Conservation (phyloP, 2,113 vertebrate genomes). For the Serinus canaria region DNA sequence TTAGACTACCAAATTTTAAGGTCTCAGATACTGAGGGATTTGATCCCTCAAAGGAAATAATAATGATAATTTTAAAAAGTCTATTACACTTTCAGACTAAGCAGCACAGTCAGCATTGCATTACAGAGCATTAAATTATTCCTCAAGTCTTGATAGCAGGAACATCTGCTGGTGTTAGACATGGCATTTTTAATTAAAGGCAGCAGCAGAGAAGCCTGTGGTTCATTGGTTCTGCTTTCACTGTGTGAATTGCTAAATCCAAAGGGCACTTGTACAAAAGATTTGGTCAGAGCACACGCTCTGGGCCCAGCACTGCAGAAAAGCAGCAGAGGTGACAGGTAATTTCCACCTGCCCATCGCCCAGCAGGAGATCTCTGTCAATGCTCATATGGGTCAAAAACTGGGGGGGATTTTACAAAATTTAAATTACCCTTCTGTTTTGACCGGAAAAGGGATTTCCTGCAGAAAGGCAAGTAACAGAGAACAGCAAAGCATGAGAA, state of each 20-base stretch:
- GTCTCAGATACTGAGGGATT: not conserved
- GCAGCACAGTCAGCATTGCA: constrained; percentile 15
- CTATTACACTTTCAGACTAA: not conserved
- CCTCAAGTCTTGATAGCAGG: not conserved
- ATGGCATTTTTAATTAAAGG: constrained; percentile 68
- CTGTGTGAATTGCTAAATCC: not conserved
- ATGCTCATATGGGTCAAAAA: not conserved
- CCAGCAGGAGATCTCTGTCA: not conserved
- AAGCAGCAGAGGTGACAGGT: not conserved
- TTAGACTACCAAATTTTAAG: not conserved
- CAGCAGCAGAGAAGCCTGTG: constrained; percentile 23
- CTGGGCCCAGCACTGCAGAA: not conserved
- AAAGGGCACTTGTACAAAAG: constrained; percentile 31
- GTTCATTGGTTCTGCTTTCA: constrained; percentile 41
- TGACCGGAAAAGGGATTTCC: not conserved
- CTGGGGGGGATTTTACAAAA: not conserved
- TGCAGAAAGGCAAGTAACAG: not conserved
- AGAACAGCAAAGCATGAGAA: not conserved
- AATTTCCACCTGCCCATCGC: not conserved
- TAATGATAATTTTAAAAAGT: not conserved
- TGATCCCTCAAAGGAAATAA: constrained; percentile 2
- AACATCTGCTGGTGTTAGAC: constrained; percentile 64
- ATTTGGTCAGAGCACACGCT: not conserved
- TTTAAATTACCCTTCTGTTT: not conserved
- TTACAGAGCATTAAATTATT: not conserved